Conservation (phyloP, 2,113 vertebrate species). For the Anthoscopus minutus region DNA sequence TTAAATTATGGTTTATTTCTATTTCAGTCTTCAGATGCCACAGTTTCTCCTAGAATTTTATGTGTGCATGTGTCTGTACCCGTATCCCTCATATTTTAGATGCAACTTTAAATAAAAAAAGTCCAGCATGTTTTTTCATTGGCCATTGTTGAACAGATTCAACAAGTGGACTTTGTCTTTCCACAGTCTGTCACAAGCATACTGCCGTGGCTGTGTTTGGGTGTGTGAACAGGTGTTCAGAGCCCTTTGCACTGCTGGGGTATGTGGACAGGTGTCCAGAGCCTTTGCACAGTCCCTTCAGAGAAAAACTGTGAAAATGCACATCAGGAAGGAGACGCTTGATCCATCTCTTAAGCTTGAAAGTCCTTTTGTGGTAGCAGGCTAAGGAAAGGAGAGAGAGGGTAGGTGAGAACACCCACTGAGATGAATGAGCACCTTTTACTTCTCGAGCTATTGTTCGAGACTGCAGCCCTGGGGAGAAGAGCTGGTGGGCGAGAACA, state of each 20-base stretch:
- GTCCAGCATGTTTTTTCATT: rapidly evolving
- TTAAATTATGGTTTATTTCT: not conserved
- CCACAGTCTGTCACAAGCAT: not conserved
- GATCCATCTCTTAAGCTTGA: not conserved
- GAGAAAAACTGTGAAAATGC: not conserved
- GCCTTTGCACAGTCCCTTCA: not conserved
- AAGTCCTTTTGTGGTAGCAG: not conserved
- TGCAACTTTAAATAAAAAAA: not conserved
- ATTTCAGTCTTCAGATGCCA: not conserved
- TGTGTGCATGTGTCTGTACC: not conserved
- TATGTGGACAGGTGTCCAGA: not conserved
- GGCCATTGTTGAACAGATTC: not conserved
- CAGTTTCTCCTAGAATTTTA: not conserved
- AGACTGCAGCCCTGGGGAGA: not conserved
- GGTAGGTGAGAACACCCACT: conserved; percentile 43
- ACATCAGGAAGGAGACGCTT: not conserved
- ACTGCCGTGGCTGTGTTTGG: not conserved
- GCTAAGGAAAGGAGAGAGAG: not conserved
- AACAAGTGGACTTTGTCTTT: not conserved
- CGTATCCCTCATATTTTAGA: not conserved
- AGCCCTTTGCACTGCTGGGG: not conserved
- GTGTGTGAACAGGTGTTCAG: not conserved
- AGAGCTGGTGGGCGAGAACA: not conserved
- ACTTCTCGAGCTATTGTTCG: conserved; percentile 11
- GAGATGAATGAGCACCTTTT: conserved; percentile 45